Percentiles rank a stretch among this genome's conserved stretches.
These are phyloP conservation scores for Micoletzkya japonica DNA, from an alignment of 2,888 invertebrate species.

Conservation along the genomic window DNA sequence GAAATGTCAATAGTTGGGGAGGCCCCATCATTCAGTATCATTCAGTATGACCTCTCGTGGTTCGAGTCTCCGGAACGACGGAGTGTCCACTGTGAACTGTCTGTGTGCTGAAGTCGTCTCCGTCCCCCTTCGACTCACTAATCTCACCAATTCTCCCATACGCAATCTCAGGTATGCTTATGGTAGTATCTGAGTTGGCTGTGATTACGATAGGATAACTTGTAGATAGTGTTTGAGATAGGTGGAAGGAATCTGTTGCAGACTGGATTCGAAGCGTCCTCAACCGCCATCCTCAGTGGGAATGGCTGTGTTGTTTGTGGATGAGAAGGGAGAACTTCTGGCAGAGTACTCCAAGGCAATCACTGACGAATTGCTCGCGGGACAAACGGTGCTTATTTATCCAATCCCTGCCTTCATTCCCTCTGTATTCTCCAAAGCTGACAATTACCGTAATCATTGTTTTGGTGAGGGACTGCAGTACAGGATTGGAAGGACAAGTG, in stretches of 20 bases:
- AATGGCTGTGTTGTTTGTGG: constrained; percentile 45
- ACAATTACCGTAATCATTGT: too few relatives aligned
- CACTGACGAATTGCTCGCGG: neutral
- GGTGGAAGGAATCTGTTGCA: constrained; percentile 7
- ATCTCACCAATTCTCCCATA: constrained; percentile 15
- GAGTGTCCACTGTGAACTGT: constrained; percentile 29
- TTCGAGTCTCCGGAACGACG: constrained; percentile 13
- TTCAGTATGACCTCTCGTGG: constrained; percentile 31
- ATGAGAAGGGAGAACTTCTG: constrained; percentile 29
- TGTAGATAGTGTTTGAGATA: neutral
- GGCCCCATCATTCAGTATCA: too few relatives aligned
- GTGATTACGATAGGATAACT: neutral
- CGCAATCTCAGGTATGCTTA: constrained; percentile 29
- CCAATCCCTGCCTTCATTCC: too few relatives aligned
- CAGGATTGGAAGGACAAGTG: neutral
- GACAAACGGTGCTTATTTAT: constrained; percentile 14
- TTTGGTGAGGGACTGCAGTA: neutral
- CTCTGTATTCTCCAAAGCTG: too few relatives aligned
- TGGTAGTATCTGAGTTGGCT: neutral
- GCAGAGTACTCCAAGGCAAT: constrained; percentile 9
- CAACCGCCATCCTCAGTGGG: constrained; percentile 33
- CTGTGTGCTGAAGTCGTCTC: constrained; percentile 38
- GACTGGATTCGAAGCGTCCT: constrained; percentile 40
- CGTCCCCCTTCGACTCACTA: constrained; percentile 28
- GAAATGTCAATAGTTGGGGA: too few relatives aligned